Base-by-base conservation (phyloP, 2,797 vertebrate genomes). In the Gorsachius magnificus region DNA sequence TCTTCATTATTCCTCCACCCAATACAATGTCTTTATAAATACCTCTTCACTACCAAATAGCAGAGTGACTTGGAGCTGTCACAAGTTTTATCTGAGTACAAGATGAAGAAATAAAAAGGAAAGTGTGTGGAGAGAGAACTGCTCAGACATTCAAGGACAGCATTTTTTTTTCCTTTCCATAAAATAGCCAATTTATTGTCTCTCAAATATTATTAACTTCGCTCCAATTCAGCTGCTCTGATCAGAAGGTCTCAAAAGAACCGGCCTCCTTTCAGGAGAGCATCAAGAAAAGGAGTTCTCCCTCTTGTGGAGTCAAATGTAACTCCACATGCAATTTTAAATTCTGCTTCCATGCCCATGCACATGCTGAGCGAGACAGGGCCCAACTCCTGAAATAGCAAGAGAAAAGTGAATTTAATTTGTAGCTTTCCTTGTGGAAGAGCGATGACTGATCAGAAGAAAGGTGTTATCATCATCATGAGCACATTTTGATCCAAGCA, bases 241-340 rank as follows among this genome's bases (percentile, higher is more conserved):
- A 61, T 65, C 18, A 57, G 51, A 26, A 74, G 18, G 33, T 54
- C 36, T 46, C 3, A 22, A n/a, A 69, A 6, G 8, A 18, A 8
- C 8, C 1, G 11, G 13, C 21, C 53, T 3, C 31, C 20, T 20
- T 54, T 65, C 43, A 13, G 4, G 26, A 43, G 5, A 53, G 20
- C 48, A 35, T 61, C 26, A 46, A 50, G 61, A 24, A 38, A 70
- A 83, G 45, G 10, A 57, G 38, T 10, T 83, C 90, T 82, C 89
- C 78, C 93, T 87, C 92, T 97, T 46, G 92, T 77, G 90, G 95
- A 82, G 9, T 33, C 56, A 58, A 66, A 56, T 36, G n/a, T 69
- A 90, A 87, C 51, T 88, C 43, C 51, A 11, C 35, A 3, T 43
- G 10, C 54, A 83, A 72, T 61, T 69, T 38, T 26, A 35, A 50